These are phyloP conservation scores for Drosophila micromelanica DNA, from an alignment of 1,140 invertebrate species.

Conservation along the genomic window DNA sequence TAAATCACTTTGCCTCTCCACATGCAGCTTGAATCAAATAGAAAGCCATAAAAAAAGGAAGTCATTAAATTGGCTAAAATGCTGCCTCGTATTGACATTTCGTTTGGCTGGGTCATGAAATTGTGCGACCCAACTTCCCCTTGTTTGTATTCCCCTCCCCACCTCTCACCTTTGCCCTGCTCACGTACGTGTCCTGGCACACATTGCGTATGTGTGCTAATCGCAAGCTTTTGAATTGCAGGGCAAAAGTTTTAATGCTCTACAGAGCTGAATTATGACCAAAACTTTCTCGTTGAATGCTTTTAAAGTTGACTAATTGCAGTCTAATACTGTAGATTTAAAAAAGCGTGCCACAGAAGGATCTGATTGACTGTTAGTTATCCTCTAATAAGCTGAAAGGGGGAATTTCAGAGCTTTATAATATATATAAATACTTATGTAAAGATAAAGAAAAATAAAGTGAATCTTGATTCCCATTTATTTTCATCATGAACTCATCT, in stretches of 20 bases:
- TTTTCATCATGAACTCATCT: no score
- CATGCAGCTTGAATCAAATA: constrained; percentile 22
- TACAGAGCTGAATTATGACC: not conserved
- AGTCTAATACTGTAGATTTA: constrained; percentile 6
- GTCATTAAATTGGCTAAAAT: constrained; percentile 34
- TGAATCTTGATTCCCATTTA: no score
- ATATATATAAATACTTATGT: no score
- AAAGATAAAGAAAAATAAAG: no score
- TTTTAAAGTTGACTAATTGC: constrained; percentile 33
- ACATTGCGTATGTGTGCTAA: constrained; percentile 36
- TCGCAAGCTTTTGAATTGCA: constrained; percentile 5
- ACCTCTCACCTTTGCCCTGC: not conserved
- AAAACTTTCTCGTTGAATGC: constrained; percentile 1
- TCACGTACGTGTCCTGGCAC: not conserved
- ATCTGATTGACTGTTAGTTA: not conserved
- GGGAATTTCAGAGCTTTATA: no score
- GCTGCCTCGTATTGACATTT: constrained; percentile 19
- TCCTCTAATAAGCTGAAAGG: not conserved
- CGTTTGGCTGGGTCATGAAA: constrained; percentile 23
- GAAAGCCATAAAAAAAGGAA: constrained; percentile 16
- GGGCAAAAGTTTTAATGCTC: constrained; percentile 15
- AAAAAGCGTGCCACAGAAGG: not conserved
- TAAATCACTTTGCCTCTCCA: not conserved
- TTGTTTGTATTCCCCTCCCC: not conserved
- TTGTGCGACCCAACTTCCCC: constrained; percentile 1